phyloP scores from a whole-genome alignment of 2,888 invertebrate species.

The Aethes cnicana region DNA sequence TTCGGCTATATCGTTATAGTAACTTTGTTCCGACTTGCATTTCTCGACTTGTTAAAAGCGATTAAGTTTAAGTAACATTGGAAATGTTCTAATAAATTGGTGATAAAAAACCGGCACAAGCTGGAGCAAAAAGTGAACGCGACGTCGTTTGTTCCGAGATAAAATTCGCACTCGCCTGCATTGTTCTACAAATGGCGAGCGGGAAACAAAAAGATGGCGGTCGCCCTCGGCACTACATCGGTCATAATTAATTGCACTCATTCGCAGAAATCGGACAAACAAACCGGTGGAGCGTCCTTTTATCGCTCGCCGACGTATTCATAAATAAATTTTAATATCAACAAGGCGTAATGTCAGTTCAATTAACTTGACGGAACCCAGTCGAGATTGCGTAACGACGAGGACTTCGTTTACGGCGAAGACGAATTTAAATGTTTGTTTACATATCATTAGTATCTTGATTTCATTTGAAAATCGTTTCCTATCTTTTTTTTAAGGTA shows the following conservation, averaged over 20 bases:
- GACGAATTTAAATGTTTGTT: background rate
- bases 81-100: conserved; percentile 58
- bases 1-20: conserved; percentile 37
- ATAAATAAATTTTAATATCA: conserved; percentile 66
- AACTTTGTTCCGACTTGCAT: conserved; percentile 40
- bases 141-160: conserved; percentile 61
- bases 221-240: conserved; percentile 50
- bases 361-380: conserved; percentile 46
- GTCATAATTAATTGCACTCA: conserved; percentile 74
- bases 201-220: conserved; percentile 66
- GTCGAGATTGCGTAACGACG: conserved; percentile 7
- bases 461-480: background rate
- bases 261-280: conserved; percentile 72
- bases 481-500: too few relatives aligned
- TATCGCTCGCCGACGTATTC: conserved; percentile 62
- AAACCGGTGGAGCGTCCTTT: conserved; percentile 61
- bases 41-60: conserved; percentile 46
- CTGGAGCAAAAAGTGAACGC: conserved; percentile 57
- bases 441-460: background rate
- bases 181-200: conserved; percentile 72
- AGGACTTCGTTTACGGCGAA: conserved; percentile 1
- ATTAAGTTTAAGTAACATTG: conserved; percentile 48
- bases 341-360: conserved; percentile 49
- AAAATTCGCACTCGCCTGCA: conserved; percentile 67
- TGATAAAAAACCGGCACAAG: conserved; percentile 47